phyloP scores from a whole-genome alignment of 2,888 invertebrate species.

The Nasonovia ribisnigri region DNA sequence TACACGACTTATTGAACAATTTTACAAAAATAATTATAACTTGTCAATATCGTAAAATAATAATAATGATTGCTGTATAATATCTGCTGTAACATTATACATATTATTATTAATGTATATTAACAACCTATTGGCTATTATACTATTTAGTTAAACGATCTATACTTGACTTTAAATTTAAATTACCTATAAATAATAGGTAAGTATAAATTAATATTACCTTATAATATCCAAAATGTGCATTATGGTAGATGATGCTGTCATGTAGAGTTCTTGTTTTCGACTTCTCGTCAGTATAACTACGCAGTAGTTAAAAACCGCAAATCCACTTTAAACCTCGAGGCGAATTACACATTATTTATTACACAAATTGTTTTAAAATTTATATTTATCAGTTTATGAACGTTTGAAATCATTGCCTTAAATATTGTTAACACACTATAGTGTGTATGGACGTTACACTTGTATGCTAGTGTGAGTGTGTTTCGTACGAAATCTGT shows the following conservation, averaged over 20 bases:
- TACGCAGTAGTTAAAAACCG: no score
- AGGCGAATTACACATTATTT: neutral
- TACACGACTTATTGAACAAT: neutral
- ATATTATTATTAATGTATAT: neutral
- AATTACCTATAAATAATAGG: neutral
- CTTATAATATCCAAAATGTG: slow-evolving; percentile 13
- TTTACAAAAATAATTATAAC: neutral
- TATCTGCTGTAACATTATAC: neutral
- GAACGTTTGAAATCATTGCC: neutral
- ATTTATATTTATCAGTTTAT: neutral
- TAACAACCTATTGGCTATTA: neutral
- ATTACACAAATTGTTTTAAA: no score
- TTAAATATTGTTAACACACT: neutral
- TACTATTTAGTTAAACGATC: neutral
- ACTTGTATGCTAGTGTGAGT: neutral
- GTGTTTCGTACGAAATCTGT: slow-evolving; percentile 41
- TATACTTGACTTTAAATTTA: neutral
- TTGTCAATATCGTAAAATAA: neutral
- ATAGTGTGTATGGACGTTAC: neutral
- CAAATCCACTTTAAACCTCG: neutral
- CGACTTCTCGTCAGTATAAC: no score
- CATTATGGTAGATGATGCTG: neutral
- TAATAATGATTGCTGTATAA: neutral
- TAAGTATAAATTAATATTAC: slow-evolving; percentile 12
- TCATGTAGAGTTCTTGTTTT: neutral